Base-by-base conservation (phyloP, 2,113 vertebrate genomes). In the Coptodon bakossiorum region DNA sequence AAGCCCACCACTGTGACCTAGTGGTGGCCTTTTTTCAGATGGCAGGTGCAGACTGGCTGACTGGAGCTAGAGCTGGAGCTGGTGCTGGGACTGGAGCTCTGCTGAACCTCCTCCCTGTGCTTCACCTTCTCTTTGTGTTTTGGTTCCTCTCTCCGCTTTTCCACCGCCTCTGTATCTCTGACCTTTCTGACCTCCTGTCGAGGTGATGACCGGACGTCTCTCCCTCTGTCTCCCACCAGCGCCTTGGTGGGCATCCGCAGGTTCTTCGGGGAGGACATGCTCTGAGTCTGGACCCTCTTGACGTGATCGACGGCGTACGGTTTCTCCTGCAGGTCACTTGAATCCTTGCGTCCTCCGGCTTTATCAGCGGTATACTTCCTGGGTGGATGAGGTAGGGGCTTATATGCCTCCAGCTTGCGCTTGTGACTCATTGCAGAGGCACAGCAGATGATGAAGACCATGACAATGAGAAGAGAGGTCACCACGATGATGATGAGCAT, bases 361-460 rank as follows among this genome's bases (percentile, higher is more conserved):
- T 95, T 94, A 83, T 97, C 95, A 7, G 97, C 97, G 80, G 95
- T 94, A 0, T 98, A 96, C 90, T 98, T 99, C 96, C 52, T 92
- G 83, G 94, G 63, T 5, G 91, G 38, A 1, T 97, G 96, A 53
- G 97, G 95, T 2, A 97, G 97, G 17, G 98, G 97, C 80, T 99
- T 99, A 90, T 98, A 98, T 54, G 98, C 98, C 0, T 98, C 98
- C 6, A 98, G 97, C 83, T 99, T 98, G 92, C 97, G 98, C 86
- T 97, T 98, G 86, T 98, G 98, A 88, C 97, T 97, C 86, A 98
- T 97, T 14, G 99, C 96, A 66, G 97, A 93, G 0, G 98, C 98
- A 0, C 98, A 98, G 5, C 98, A 99, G 88, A 98, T 94, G 16
- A 98, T 97, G 93, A 98, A 98, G 93, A 99, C 96, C 85, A 99